A percentile compares a stretch with the other conserved stretches of the same genome.
Evolutionary conservation across 37 sponge, comb jelly and placozoan genomes (phyloP).

Genomic region (Lycopodina hypogea): DNA sequence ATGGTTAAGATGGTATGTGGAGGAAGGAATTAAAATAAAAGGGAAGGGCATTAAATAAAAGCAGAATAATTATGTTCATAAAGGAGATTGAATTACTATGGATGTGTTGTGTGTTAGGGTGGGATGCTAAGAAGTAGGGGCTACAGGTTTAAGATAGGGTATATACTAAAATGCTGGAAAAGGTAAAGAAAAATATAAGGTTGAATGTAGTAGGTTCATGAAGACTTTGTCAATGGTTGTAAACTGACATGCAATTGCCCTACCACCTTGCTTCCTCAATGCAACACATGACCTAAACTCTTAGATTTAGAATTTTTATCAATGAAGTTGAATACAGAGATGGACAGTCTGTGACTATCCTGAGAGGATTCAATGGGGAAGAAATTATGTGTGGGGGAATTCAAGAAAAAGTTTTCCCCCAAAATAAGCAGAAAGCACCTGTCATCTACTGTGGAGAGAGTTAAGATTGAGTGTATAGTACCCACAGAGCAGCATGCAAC

Average conservation of each 20-base stretch:
- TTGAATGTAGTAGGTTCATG: too few species aligned
- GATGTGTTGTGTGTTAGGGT: too few species aligned
- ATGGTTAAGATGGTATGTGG: slow-evolving; percentile 25
- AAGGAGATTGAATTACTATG: not conserved
- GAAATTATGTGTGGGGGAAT: slow-evolving; percentile 53
- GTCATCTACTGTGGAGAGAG: slow-evolving; percentile 37
- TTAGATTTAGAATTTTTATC: slow-evolving; percentile 59
- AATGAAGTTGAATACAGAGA: slow-evolving; percentile 67
- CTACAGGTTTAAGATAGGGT: too few species aligned
- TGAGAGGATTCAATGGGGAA: slow-evolving; percentile 61
- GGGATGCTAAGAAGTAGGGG: too few species aligned
- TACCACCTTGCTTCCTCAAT: too few species aligned
- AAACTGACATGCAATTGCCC: too few species aligned
- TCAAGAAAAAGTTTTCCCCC: slow-evolving; percentile 64
- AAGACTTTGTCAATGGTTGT: too few species aligned
- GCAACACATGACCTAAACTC: too few species aligned
- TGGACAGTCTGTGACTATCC: slow-evolving; percentile 52
- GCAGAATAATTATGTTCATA: too few species aligned
- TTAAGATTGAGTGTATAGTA: slow-evolving; percentile 43
- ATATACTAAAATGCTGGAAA: too few species aligned
- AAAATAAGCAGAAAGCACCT: slow-evolving; percentile 64
- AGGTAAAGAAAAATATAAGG: too few species aligned
- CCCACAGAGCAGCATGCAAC: slow-evolving; percentile 69
- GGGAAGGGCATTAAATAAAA: too few species aligned
- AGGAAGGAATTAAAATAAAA: not conserved